Conservation (phyloP, 1,140 invertebrate species). For the Aphis craccivora region DNA sequence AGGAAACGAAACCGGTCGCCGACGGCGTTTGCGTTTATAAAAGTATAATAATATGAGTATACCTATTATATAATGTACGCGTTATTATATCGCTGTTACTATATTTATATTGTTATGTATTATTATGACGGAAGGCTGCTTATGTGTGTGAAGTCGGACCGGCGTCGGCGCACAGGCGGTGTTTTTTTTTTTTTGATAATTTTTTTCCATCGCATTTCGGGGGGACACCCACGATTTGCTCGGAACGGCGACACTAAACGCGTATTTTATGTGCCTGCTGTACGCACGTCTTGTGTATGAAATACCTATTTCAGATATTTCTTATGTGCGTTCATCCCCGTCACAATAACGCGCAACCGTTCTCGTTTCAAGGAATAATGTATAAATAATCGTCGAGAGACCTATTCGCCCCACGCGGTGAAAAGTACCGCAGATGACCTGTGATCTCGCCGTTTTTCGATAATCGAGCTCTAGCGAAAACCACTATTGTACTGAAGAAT, state of each 20-base stretch:
- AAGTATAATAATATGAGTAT: background rate
- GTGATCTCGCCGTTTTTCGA: no score
- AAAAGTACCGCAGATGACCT: no score
- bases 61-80: background rate
- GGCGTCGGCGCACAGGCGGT: background rate
- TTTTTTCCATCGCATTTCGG: background rate
- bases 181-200: constrained; percentile 7
- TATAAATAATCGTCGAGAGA: background rate
- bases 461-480: background rate
- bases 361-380: background rate
- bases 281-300: background rate
- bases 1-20: constrained; percentile 4
- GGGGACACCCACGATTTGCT: background rate
- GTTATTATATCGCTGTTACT: background rate
- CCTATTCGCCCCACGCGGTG: no score
- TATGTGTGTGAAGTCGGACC: background rate
- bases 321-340: background rate
- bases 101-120: background rate
- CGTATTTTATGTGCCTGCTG: background rate
- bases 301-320: background rate
- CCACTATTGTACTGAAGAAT: background rate
- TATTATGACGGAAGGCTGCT: background rate
- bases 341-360: background rate
- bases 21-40: background rate
- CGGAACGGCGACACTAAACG: background rate